A percentile compares a stretch with the other conserved stretches of the same genome.
These are phyloP conservation scores for Scaptomyza parva DNA, from an alignment of 2,888 invertebrate genomes.

Conservation along the genomic window DNA sequence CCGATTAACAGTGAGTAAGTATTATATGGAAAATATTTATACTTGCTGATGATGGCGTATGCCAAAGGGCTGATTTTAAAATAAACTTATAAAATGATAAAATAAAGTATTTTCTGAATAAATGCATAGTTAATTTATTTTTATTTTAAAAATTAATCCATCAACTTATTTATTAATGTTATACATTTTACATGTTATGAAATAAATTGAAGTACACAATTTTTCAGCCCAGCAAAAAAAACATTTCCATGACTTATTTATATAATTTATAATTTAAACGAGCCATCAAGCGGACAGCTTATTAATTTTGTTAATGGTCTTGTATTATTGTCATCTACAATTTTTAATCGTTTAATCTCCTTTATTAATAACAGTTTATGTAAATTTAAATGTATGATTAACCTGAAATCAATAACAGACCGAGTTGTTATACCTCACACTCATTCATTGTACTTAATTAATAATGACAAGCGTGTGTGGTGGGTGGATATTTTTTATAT, in stretches of 20 bases:
- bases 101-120: neutral
- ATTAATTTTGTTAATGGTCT: constrained; percentile 43
- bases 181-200: neutral
- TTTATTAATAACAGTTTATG: constrained; percentile 73
- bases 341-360: constrained; percentile 47
- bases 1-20: constrained; percentile 40
- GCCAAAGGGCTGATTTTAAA: neutral
- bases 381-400: constrained; percentile 66
- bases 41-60: neutral
- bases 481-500: constrained; percentile 27
- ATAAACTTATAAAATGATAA: neutral
- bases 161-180: neutral
- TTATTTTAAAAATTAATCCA: neutral
- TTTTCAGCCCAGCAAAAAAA: neutral
- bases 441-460: constrained; percentile 56
- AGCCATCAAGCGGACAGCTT: constrained; percentile 12
- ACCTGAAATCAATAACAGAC: constrained; percentile 71
- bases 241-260: neutral
- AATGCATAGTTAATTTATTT: neutral
- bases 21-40: neutral
- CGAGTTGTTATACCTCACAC: constrained; percentile 33
- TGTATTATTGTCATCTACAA: constrained; percentile 14
- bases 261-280: constrained; percentile 2
- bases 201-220: neutral
- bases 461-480: constrained; percentile 44